Evolutionary conservation across 2,797 vertebrate species (phyloP), one percentile per base, ranked within the genome.

Genomic region (Tangara arthus): DNA sequence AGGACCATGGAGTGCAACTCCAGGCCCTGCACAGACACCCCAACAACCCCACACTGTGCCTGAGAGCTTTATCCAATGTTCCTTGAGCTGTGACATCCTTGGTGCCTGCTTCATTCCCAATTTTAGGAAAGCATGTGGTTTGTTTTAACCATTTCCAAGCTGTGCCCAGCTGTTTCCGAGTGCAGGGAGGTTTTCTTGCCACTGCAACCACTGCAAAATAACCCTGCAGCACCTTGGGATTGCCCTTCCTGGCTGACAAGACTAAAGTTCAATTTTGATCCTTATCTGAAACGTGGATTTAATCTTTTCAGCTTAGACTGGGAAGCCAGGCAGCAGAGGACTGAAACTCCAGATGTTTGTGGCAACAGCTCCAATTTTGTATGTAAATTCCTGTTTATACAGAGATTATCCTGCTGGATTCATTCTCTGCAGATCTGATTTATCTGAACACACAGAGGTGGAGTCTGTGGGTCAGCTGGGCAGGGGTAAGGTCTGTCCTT

Each of bases 391-490:
- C 26, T 53, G 3, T 19, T 64, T 50, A 2, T 46, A 34, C 20
- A 10, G 6, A 17, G 55, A 16, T n/a, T 7, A 17, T 42, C 23
- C 34, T 8, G 49, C 27, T 9, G 46, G 50, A n/a, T 47, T 17
- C 12, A 3, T 5, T 30, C 12, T 63, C 22, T 7, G 16, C 17
- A 9, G 3, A 3, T 13, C 6, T 35, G 15, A 41, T 64, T 39
- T 24, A 5, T 12, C 26, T 37, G 56, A 44, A 4, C 19, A 13
- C 32, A 22, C 37, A 18, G 34, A 34, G 23, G 18, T 13, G 46
- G 1, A 21, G 26, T 2, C 1, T 2, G 13, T 5, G 24, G 30
- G 35, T 28, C 4, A 46, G 12, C 0, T 0, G 10, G 47, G 24
- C n/a, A 35, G 55, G 22, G n/a, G 15, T 57, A 7, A 26, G 26